Evolutionary conservation across 2,113 vertebrate genomes (phyloP), one percentile per base, ranked within the genome.

Genomic region (Daboia siamensis): DNA sequence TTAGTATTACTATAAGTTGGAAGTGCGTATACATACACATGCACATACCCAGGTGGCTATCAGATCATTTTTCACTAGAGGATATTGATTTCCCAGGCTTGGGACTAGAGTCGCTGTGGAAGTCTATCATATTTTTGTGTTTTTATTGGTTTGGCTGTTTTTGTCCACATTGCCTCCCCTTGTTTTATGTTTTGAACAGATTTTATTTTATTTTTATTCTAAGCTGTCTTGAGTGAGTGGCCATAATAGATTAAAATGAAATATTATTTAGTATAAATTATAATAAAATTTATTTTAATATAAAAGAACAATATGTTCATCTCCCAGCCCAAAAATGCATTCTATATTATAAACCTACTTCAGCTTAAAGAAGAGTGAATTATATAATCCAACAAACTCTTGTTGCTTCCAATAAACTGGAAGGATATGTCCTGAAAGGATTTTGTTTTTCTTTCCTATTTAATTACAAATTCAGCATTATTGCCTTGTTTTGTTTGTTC

Each of bases 1-100:
- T 26, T 87, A 44, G 74, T 95, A 89, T 96, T 91, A 90, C 88
- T 90, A 89, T 48, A 89, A 92, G 11, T 56, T 0, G 0, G 7
- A 87, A 1, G 2, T 2, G 8, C 3, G 0, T 90, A 55, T 33
- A 69, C 29, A 80, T 21, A 80, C 17, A 80, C 33, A 44, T 20
- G 39, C 17, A 80, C 74, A 80, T 21, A 80, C 33, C 17, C 33
- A 44, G 6, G 17, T 39, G 74, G 33, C 17, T 80, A 44, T 80
- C 74, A 44, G 74, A 44, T 80, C 74, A 80, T 80, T 80, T 39
- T 44, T 10, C 33, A 33, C 69, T 2, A 39, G 44, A 80, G 74
- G 74, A 80, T 80, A 39, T 80, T 80, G 74, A 80, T 80, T 80
- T 80, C 6, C 20, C 74, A 80, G 33, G 74, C 33, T 21, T 80